Percentiles rank a stretch among this genome's conserved stretches.
Conservation (phyloP, 2,113 vertebrate species). For the Platycercus adscitus region DNA sequence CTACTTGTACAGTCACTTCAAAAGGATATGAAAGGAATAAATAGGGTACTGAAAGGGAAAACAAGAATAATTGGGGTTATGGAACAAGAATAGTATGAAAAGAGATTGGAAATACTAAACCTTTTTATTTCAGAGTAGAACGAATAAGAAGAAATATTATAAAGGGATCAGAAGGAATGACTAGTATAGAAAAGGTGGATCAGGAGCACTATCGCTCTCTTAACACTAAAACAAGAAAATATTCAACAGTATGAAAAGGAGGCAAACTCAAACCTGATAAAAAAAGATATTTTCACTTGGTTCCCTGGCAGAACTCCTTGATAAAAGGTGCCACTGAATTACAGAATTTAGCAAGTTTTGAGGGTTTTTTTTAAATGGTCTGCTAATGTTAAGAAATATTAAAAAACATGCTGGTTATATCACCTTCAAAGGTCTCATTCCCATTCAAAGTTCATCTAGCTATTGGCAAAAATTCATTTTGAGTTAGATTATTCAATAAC, state of each 20-base stretch:
- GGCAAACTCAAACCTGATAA: background rate
- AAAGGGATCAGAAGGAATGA: background rate
- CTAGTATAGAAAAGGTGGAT: background rate
- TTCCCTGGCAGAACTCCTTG: background rate
- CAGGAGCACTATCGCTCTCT: background rate
- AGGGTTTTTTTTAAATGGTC: rapidly evolving
- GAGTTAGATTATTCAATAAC: background rate
- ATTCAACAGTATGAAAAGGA: background rate
- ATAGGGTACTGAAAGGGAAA: conserved; percentile 7
- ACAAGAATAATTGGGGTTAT: background rate
- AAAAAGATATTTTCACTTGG: background rate
- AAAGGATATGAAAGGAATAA: background rate
- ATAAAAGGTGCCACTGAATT: background rate
- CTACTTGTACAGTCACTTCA: background rate
- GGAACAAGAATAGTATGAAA: background rate
- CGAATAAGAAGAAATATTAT: background rate
- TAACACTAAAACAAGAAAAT: background rate
- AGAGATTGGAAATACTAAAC: background rate
- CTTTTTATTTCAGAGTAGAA: background rate
- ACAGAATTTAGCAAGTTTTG: background rate
- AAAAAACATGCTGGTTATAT: background rate
- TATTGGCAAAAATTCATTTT: background rate
- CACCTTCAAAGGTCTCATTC: background rate
- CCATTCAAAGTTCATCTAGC: background rate
- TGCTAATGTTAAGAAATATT: background rate